These are phyloP conservation scores for Drosophila picticornis DNA, from an alignment of 2,888 invertebrate genomes.

Conservation along the genomic window DNA sequence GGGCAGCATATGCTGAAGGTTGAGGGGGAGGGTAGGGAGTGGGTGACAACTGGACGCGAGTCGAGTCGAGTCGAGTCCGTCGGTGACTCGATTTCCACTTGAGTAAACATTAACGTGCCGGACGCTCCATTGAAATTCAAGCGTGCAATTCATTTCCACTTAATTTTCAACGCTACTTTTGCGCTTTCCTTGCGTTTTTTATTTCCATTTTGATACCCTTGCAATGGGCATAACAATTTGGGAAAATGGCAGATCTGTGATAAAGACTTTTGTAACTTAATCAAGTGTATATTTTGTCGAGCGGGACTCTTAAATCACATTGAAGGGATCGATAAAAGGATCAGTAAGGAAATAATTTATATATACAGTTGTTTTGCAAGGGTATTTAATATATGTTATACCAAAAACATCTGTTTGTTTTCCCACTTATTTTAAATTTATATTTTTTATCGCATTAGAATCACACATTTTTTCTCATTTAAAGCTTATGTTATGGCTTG, in stretches of 20 bases:
- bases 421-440: neutral
- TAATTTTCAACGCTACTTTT: conserved; percentile 76
- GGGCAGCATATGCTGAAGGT: conserved; percentile 42
- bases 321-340: neutral
- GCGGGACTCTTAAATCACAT: neutral
- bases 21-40: neutral
- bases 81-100: conserved; percentile 81
- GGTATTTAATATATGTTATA: neutral
- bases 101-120: conserved; percentile 82
- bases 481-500: neutral
- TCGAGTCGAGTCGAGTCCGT: conserved; percentile 32
- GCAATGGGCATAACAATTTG: neutral
- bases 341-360: neutral
- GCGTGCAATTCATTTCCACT: conserved; percentile 82
- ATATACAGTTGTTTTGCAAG: neutral
- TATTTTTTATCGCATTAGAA: neutral
- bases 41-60: neutral
- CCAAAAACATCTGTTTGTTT: neutral
- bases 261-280: neutral
- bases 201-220: conserved; percentile 9
- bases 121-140: conserved; percentile 81
- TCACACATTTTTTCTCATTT: neutral
- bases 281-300: neutral
- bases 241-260: neutral
- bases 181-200: conserved; percentile 35